Percentiles rank a stretch among this genome's conserved stretches.
Conservation (phyloP, 1,140 invertebrate species). For the Sycophaga agraensis region DNA sequence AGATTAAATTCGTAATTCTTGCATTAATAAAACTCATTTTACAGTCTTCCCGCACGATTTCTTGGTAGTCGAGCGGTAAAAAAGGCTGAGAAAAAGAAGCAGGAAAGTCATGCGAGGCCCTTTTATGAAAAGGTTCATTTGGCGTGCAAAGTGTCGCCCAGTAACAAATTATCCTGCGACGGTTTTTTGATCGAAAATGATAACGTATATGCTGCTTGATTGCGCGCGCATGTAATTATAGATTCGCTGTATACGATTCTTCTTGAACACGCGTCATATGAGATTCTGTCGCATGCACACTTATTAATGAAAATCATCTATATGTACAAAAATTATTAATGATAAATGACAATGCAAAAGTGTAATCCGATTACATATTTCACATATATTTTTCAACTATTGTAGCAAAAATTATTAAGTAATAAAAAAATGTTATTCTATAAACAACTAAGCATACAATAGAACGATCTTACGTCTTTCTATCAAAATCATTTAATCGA, state of each 20-base stretch:
- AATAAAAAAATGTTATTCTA: not conserved
- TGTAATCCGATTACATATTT: too few relatives aligned
- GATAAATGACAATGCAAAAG: too few relatives aligned
- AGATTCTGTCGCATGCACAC: not conserved
- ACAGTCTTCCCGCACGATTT: too few relatives aligned
- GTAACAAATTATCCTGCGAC: constrained; percentile 21
- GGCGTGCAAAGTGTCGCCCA: constrained; percentile 6
- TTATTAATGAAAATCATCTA: too few relatives aligned
- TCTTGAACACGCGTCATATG: not conserved
- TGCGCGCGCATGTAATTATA: constrained; percentile 16
- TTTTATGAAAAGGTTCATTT: constrained; percentile 19
- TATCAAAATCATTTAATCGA: too few relatives aligned
- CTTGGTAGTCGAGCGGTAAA: too few relatives aligned
- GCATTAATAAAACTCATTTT: too few relatives aligned
- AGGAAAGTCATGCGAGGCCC: not conserved
- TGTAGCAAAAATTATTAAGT: not conserved
- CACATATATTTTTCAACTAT: not conserved
- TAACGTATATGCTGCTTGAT: not conserved
- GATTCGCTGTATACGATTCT: constrained; percentile 19
- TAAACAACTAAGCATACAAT: too few relatives aligned
- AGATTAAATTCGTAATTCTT: too few relatives aligned
- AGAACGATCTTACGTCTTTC: too few relatives aligned
- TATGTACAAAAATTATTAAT: too few relatives aligned
- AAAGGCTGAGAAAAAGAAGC: too few relatives aligned
- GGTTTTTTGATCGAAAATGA: constrained; percentile 16